These are phyloP conservation scores for Craniophora ligustri DNA, from an alignment of 2,888 invertebrate species.

Conservation along the genomic window DNA sequence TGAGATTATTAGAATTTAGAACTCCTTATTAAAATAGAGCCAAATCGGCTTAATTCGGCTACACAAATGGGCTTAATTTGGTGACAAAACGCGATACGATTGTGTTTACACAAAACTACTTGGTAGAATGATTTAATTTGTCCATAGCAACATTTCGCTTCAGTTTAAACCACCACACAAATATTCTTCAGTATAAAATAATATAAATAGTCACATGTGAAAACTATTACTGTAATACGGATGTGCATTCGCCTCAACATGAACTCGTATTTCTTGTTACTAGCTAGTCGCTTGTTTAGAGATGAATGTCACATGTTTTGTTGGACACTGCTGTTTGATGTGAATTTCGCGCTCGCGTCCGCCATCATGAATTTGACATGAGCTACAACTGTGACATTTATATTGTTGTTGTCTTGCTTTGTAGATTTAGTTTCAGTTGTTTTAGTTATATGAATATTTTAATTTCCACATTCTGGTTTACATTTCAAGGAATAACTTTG, in stretches of 20 bases:
- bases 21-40: too few relatives aligned
- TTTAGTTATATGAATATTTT: neutral
- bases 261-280: constrained; percentile 64
- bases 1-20: too few relatives aligned
- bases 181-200: too few relatives aligned
- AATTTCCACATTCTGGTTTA: neutral
- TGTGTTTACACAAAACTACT: too few relatives aligned
- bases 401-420: constrained; percentile 22
- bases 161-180: too few relatives aligned
- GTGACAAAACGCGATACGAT: too few relatives aligned
- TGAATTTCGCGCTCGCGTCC: constrained; percentile 64
- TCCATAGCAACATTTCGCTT: too few relatives aligned
- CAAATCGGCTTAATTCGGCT: too few relatives aligned
- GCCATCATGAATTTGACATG: constrained; percentile 75
- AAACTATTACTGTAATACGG: too few relatives aligned
- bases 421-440: constrained; percentile 4
- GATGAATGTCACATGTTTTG: constrained; percentile 65
- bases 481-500: neutral
- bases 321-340: constrained; percentile 56
- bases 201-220: too few relatives aligned
- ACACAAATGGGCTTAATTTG: too few relatives aligned
- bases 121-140: too few relatives aligned
- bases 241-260: constrained; percentile 51
- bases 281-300: constrained; percentile 56
- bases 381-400: constrained; percentile 54